These are phyloP conservation scores for Pristionchus fissidentatus DNA, from an alignment of 2,888 invertebrate genomes.

Conservation along the genomic window DNA sequence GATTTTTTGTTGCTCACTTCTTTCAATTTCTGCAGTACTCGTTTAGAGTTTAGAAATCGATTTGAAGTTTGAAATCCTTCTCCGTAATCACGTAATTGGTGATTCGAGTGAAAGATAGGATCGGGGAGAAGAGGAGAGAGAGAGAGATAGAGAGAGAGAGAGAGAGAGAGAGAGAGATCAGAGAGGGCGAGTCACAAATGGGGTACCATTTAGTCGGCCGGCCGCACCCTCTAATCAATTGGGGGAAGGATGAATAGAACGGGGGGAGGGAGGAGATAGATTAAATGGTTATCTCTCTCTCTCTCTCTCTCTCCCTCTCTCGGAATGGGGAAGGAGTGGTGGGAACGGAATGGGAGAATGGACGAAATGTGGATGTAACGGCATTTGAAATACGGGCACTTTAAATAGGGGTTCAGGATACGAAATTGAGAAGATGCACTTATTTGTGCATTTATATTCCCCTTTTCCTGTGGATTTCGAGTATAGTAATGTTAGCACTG, in stretches of 20 bases:
- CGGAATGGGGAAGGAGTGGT: not conserved
- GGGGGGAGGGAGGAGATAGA: not conserved
- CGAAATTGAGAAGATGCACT: too few relatives aligned
- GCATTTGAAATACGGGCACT: too few relatives aligned
- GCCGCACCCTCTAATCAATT: constrained; percentile 39
- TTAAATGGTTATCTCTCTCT: constrained; percentile 29
- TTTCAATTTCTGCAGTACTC: too few relatives aligned
- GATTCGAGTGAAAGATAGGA: not conserved
- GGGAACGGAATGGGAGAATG: not conserved
- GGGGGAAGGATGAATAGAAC: not conserved
- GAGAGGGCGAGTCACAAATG: not conserved
- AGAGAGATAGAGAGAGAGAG: not conserved
- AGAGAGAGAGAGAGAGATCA: not conserved
- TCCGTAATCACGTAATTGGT: not conserved
- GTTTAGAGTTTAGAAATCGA: too few relatives aligned
- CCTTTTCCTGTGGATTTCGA: too few relatives aligned
- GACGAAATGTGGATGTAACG: too few relatives aligned
- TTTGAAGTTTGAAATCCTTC: not conserved
- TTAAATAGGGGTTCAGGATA: too few relatives aligned
- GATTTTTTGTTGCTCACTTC: too few relatives aligned
- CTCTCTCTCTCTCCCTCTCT: too few relatives aligned
- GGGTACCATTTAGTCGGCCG: not conserved
- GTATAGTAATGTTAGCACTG: too few relatives aligned
- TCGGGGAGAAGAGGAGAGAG: not conserved
- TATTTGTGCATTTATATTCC: too few relatives aligned